Evolutionary conservation across 2,113 vertebrate genomes (phyloP).

Genomic region (Percopsis transmontana): DNA sequence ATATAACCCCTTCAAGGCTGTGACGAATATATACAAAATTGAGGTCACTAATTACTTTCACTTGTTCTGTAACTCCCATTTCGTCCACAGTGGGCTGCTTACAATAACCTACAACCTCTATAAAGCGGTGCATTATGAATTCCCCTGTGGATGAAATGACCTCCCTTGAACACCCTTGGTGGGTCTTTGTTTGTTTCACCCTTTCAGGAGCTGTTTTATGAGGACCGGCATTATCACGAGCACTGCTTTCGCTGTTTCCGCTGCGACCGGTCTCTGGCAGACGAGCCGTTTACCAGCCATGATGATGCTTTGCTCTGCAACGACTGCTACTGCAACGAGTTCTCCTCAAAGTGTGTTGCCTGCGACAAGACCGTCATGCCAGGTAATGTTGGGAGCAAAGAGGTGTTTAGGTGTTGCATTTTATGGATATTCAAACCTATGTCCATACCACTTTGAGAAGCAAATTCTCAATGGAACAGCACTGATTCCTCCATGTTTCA

Average conservation of each 20-base stretch:
- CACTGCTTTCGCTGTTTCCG: slow-evolving; percentile 97
- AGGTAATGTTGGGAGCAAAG: slow-evolving; percentile 74
- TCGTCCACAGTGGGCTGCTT: neutral
- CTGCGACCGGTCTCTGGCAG: slow-evolving; percentile 91
- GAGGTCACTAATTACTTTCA: neutral
- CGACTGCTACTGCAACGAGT: slow-evolving; percentile 96
- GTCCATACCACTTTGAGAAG: too few species aligned
- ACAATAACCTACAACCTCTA: neutral
- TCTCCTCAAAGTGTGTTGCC: slow-evolving; percentile 94
- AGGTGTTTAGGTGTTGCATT: neutral
- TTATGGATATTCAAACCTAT: neutral
- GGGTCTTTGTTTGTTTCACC: slow-evolving; percentile 1
- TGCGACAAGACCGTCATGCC: slow-evolving; percentile 98
- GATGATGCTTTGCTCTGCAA: slow-evolving; percentile 93
- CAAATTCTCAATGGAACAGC: too few species aligned
- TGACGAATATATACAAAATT: neutral
- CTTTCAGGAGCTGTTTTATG: slow-evolving; percentile 93
- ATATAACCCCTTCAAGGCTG: neutral
- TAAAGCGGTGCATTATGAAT: neutral
- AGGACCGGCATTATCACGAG: slow-evolving; percentile 95
- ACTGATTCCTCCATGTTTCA: too few species aligned
- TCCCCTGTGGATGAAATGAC: slow-evolving; percentile 14
- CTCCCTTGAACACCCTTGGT: neutral
- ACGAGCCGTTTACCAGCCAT: slow-evolving; percentile 96
- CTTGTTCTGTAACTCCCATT: neutral